phyloP scores from a whole-genome alignment of 1,140 invertebrate genomes.

The Chlorops oryzae region DNA sequence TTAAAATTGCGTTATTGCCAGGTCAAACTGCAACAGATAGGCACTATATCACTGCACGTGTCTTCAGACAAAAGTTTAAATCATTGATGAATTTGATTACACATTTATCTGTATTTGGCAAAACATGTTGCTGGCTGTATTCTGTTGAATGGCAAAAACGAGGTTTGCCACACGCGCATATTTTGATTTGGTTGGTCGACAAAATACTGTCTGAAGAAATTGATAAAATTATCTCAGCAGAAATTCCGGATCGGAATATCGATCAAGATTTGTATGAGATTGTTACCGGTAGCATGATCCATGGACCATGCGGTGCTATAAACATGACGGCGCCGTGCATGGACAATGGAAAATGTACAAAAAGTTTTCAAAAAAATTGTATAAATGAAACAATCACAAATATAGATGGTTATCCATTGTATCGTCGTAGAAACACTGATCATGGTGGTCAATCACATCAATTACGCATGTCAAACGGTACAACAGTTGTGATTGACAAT shows the following conservation, averaged over 20 bases:
- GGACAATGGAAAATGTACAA: slow-evolving; percentile 35
- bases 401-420: slow-evolving; percentile 47
- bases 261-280: too few species aligned
- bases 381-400: slow-evolving; percentile 25
- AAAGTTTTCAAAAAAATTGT: slow-evolving; percentile 25
- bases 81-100: slow-evolving; percentile 30
- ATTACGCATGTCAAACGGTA: slow-evolving; percentile 21
- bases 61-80: slow-evolving; percentile 43
- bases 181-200: slow-evolving; percentile 41
- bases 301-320: slow-evolving; percentile 51
- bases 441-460: slow-evolving; percentile 21
- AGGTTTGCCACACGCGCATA: slow-evolving; percentile 50
- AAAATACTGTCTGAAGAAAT: slow-evolving; percentile 48
- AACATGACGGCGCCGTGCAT: slow-evolving; percentile 29
- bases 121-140: slow-evolving; percentile 45
- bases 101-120: slow-evolving; percentile 32
- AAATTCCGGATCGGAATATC: slow-evolving; percentile 52
- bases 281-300: slow-evolving; percentile 50
- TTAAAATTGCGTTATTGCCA: slow-evolving; percentile 29
- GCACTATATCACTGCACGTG: slow-evolving; percentile 37
- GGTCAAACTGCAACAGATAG: slow-evolving; percentile 30
- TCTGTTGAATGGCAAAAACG: slow-evolving; percentile 51
- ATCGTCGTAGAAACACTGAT: slow-evolving; percentile 25
- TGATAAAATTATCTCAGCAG: slow-evolving; percentile 51
- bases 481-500: slow-evolving; percentile 12